A percentile compares a stretch with the other conserved stretches of the same genome.
phyloP scores from a whole-genome alignment of 2,113 vertebrate species.

The Meleagris gallopavo region DNA sequence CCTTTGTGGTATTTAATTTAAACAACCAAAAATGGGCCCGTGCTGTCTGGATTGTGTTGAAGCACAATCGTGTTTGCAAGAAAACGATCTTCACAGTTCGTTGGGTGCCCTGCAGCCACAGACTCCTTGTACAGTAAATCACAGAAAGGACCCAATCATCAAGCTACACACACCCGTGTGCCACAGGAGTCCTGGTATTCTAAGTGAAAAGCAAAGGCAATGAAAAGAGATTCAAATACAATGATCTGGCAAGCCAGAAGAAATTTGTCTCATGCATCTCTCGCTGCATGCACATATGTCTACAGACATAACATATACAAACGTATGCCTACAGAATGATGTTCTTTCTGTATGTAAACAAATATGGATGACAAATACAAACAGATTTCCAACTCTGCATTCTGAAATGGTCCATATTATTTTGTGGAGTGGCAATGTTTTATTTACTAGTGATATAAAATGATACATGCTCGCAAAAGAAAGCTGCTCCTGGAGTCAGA shows the following conservation, averaged over 20 bases:
- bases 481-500: conserved; percentile 32
- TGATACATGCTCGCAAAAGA: not conserved
- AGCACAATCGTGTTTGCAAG: not conserved
- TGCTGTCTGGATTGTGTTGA: not conserved
- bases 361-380: not conserved
- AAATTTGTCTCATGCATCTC: not conserved
- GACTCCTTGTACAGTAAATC: not conserved
- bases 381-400: not conserved
- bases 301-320: not conserved
- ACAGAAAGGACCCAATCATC: conserved; percentile 9
- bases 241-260: not conserved
- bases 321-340: not conserved
- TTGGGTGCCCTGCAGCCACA: conserved; percentile 16
- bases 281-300: no score
- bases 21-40: not conserved
- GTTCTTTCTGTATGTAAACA: not conserved
- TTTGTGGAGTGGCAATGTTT: rapidly evolving
- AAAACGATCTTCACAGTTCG: conserved; percentile 13
- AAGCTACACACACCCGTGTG: not conserved
- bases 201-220: not conserved
- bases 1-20: conserved; percentile 14
- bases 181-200: not conserved
- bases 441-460: conserved; percentile 16
- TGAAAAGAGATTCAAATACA: not conserved
- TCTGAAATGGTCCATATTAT: not conserved